Evolutionary conservation across 2,888 invertebrate genomes (phyloP).

Genomic region (Polymixis flavicincta): DNA sequence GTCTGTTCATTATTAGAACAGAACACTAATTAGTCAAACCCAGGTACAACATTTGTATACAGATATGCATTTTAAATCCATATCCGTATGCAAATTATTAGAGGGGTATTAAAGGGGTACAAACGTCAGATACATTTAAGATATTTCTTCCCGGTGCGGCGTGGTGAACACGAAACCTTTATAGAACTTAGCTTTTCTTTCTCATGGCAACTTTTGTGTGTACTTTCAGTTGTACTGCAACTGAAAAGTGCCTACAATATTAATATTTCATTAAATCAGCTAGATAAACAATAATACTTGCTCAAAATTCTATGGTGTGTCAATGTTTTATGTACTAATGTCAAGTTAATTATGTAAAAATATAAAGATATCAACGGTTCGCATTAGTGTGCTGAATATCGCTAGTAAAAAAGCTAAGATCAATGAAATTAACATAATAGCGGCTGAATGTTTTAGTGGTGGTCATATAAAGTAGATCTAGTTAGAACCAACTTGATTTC

Average conservation of each 20-base stretch:
- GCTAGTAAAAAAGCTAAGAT: constrained; percentile 49
- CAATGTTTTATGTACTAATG: not conserved
- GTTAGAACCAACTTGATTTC: constrained; percentile 40
- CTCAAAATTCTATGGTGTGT: not conserved
- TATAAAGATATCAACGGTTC: constrained; percentile 19
- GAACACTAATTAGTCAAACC: too few relatives aligned
- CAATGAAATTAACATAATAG: constrained; percentile 58
- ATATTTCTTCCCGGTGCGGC: not conserved
- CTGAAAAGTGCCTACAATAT: not conserved
- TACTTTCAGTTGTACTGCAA: not conserved
- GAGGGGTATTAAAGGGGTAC: too few relatives aligned
- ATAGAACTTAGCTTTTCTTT: not conserved
- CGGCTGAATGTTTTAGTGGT: constrained; percentile 6
- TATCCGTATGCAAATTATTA: too few relatives aligned
- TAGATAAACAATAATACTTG: not conserved
- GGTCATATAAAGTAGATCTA: constrained; percentile 15
- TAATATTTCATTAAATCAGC: not conserved
- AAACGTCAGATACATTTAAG: not conserved
- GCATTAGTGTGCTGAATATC: constrained; percentile 26
- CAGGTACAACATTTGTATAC: too few relatives aligned
- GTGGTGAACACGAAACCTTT: not conserved
- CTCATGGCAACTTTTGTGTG: not conserved
- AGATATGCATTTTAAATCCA: too few relatives aligned
- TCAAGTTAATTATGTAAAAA: not conserved
- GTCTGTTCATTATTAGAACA: too few relatives aligned